Conservation (phyloP, 2,113 vertebrate species). For the Calidris pygmaea region DNA sequence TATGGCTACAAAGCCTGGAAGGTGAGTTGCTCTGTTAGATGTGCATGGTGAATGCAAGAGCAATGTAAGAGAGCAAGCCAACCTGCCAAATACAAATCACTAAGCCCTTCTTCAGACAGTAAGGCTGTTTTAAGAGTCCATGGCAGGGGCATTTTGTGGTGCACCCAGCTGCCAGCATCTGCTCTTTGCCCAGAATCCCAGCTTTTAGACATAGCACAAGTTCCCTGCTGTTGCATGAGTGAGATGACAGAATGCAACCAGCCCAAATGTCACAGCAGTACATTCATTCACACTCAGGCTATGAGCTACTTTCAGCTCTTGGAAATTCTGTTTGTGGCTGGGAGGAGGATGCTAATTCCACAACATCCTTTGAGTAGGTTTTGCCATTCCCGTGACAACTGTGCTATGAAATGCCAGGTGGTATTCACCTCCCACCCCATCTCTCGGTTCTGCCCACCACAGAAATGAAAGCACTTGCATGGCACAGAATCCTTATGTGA, state of each 20-base stretch:
- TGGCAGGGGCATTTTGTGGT: background rate
- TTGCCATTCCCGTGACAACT: background rate
- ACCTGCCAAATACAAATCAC: background rate
- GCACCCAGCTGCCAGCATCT: background rate
- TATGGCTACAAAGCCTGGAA: background rate
- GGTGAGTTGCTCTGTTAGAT: background rate
- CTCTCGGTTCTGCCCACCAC: background rate
- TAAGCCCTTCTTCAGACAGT: background rate
- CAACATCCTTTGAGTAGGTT: constrained; percentile 19
- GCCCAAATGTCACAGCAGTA: background rate
- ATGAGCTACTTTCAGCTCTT: background rate
- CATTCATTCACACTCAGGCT: background rate
- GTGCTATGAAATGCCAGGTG: background rate
- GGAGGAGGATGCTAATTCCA: background rate
- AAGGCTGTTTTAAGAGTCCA: background rate
- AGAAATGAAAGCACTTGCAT: background rate
- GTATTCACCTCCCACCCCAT: background rate
- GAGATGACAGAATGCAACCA: fast-evolving
- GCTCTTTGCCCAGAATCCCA: background rate
- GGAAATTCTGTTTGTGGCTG: background rate
- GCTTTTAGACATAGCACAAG: background rate
- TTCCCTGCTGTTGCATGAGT: background rate
- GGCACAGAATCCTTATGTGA: background rate
- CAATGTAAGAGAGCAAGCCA: background rate
- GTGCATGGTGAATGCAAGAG: fast-evolving